Conservation (phyloP, 2,113 vertebrate species). For the Corythoichthys haematopterus region DNA sequence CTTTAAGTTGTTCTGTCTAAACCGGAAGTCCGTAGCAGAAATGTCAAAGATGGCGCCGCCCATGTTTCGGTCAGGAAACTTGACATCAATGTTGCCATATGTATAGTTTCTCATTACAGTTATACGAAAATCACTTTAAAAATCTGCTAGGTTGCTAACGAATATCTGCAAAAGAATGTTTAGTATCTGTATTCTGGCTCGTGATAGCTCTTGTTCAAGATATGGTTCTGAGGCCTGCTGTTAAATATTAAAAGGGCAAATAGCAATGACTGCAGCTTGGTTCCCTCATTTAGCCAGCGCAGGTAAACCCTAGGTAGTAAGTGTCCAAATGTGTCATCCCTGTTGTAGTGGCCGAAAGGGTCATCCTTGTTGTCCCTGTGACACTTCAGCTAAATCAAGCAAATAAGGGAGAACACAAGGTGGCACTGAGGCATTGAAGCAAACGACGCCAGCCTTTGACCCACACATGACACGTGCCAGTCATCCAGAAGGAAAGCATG, state of each 20-base stretch:
- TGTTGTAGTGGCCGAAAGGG: background rate
- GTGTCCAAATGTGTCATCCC: too few species aligned
- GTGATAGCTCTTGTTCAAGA: too few species aligned
- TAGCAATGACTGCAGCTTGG: background rate
- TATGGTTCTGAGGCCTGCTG: background rate
- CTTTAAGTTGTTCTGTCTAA: too few species aligned
- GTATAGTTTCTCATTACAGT: too few species aligned
- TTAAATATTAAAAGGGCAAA: slow-evolving; percentile 1
- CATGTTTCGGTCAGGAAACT: too few species aligned
- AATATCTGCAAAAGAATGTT: background rate
- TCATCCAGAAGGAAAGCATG: slow-evolving; percentile 39
- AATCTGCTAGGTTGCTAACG: too few species aligned
- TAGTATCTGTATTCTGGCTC: background rate
- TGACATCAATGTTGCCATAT: too few species aligned
- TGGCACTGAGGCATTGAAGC: slow-evolving; percentile 53
- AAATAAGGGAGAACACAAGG: slow-evolving; percentile 39
- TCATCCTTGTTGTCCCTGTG: background rate
- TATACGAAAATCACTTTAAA: too few species aligned
- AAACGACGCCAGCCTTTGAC: slow-evolving; percentile 42
- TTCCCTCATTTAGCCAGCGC: background rate
- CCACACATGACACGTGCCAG: slow-evolving; percentile 13
- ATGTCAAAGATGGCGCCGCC: too few species aligned
- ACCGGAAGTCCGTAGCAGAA: too few species aligned
- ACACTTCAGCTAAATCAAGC: background rate
- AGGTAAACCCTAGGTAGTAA: background rate